These are phyloP conservation scores for human (Homo sapiens) DNA, from an alignment of 2,113 vertebrate species.

Conservation along the genomic window DNA sequence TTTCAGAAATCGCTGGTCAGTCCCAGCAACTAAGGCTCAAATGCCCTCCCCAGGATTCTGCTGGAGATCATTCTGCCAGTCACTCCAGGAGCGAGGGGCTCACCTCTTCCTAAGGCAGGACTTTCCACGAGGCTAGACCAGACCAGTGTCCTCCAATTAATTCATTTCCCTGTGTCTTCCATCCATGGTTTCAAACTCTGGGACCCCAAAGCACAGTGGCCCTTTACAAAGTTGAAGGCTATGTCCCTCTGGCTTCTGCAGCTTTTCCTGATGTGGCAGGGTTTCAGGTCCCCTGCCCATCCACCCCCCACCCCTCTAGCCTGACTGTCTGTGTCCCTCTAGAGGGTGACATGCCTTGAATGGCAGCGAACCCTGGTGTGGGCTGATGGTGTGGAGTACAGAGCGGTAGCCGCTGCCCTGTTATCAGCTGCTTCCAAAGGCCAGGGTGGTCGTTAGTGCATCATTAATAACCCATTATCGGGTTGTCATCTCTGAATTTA, in stretches of 20 bases:
- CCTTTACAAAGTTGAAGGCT: background rate
- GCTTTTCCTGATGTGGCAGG: background rate
- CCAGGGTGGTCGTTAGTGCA: too few relatives aligned
- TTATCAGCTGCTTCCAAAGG: background rate
- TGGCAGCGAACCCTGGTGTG: background rate
- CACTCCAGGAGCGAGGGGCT: background rate
- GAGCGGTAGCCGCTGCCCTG: accelerated
- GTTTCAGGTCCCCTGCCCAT: too few relatives aligned
- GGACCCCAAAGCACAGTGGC: background rate
- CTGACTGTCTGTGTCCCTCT: background rate
- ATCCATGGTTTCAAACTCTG: background rate
- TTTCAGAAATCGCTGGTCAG: background rate
- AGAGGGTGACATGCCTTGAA: background rate
- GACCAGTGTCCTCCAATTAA: background rate
- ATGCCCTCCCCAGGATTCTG: background rate
- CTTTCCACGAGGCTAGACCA: background rate
- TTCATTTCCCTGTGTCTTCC: background rate
- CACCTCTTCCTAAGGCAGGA: background rate
- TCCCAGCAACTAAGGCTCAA: background rate
- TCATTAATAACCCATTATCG: background rate
- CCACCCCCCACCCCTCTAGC: background rate
- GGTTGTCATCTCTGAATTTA: background rate
- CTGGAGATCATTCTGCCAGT: background rate
- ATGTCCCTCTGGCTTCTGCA: background rate
- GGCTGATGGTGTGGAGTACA: background rate